phyloP scores from a whole-genome alignment of 2,113 vertebrate species.

The Sebastes fasciatus region DNA sequence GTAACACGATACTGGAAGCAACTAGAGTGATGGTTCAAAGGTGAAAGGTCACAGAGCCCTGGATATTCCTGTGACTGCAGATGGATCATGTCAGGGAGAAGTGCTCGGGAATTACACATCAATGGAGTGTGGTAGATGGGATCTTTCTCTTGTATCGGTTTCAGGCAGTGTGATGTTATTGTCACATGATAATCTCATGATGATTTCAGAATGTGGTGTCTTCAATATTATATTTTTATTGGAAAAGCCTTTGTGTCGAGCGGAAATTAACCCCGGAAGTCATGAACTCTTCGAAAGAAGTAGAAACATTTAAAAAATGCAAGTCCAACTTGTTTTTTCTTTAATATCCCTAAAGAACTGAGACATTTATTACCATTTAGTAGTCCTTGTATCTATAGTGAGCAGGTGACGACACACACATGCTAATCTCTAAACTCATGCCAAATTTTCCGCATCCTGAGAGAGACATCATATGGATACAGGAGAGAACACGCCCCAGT shows the following conservation, averaged over 20 bases:
- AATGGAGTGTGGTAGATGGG: background rate
- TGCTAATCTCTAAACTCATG: background rate
- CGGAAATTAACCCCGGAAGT: slow-evolving; percentile 4
- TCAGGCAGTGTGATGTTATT: slow-evolving; percentile 19
- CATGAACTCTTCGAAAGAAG: background rate
- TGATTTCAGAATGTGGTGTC: background rate
- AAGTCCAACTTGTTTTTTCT: background rate
- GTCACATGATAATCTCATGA: slow-evolving; percentile 31
- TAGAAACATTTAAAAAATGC: background rate
- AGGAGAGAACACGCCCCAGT: slow-evolving; percentile 7
- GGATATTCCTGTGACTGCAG: slow-evolving; percentile 50
- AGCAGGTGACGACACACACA: slow-evolving; percentile 21
- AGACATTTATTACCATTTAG: background rate
- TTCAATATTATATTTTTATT: slow-evolving; percentile 8
- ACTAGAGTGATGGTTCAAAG: slow-evolving; percentile 29
- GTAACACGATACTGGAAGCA: slow-evolving; percentile 21
- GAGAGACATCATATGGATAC: slow-evolving; percentile 3
- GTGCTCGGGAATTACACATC: slow-evolving; percentile 30
- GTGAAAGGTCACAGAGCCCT: slow-evolving; percentile 44
- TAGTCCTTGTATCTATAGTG: background rate
- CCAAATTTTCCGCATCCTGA: slow-evolving; percentile 27
- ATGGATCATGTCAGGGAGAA: slow-evolving; percentile 18
- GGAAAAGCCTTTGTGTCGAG: background rate
- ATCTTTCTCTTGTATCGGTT: slow-evolving; percentile 17
- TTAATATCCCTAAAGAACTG: background rate